Conservation (phyloP, 2,113 vertebrate genomes). For the Grallaria varia region DNA sequence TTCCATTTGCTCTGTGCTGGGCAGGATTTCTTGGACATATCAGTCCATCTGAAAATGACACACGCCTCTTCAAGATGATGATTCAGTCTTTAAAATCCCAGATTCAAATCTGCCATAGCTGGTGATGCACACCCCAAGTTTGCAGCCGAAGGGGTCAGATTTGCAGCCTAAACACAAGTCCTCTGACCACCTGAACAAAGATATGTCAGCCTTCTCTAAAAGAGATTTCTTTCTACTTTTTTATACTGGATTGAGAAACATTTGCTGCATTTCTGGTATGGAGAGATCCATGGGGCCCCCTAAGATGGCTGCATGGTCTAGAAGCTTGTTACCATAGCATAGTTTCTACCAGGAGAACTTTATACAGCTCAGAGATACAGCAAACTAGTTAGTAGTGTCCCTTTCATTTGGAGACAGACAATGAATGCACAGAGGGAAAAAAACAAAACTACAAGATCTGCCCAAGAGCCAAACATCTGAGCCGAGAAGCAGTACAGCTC, state of each 20-base stretch:
- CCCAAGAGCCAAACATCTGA: neutral
- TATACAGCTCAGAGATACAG: neutral
- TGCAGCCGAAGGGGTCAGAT: neutral
- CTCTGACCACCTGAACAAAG: neutral
- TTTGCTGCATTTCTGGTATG: neutral
- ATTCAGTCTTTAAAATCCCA: neutral
- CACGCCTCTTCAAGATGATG: neutral
- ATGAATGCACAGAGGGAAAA: neutral
- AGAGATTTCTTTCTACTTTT: neutral
- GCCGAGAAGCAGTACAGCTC: fast-evolving
- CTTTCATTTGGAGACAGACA: neutral
- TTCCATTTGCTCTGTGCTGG: neutral
- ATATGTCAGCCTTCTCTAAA: neutral
- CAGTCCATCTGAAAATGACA: neutral
- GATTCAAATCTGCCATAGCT: neutral
- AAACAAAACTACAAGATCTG: neutral
- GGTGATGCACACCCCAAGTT: neutral
- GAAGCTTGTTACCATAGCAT: neutral
- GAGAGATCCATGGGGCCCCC: neutral
- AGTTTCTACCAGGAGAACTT: neutral
- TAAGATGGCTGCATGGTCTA: neutral
- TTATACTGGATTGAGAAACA: neutral
- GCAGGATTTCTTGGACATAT: neutral
- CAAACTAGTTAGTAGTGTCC: neutral
- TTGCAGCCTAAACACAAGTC: neutral